Evolutionary conservation across 2,797 vertebrate genomes (phyloP), one percentile per base, ranked within the genome.

Genomic region (Pseudochirops cupreus): DNA sequence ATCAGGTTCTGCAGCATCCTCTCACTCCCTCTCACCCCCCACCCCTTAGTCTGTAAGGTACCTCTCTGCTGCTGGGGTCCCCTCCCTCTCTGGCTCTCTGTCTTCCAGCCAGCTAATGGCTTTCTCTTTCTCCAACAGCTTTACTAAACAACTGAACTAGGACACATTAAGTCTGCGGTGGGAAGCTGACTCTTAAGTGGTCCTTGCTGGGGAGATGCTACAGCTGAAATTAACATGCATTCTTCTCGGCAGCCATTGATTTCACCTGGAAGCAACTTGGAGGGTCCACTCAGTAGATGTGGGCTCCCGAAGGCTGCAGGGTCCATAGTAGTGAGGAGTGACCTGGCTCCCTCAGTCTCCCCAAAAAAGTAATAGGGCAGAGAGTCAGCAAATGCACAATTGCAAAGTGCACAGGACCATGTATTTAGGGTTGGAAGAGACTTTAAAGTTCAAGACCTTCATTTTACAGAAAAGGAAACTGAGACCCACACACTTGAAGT

Each of bases 161-260:
- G 97, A 92, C 39, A 26, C 97, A 97, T 98, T 97, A 98, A 98
- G 97, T 97, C 97, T 97, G 97, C 0, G 93, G 97, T 97, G 97
- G 93, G 95, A 97, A 97, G 96, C 97, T 98, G 97, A 95, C 97
- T 97, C 97, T 95, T 97, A 95, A 97, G 96, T 97, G 92, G 59
- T 95, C 97, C 96, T 97, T 6, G 33, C 96, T 96, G 74, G 91
- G 0, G 95, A 98, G 97, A 98, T 95, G 95, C 50, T 91, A 95
- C 96, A 5, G 5, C 95, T 97, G 96, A 98, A 98, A 98, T 98
- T 97, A 97, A 98, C 97, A 98, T 95, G 97, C 97, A 96, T 97
- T 97, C 97, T 97, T 98, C 97, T 98, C 97, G 95, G 97, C 95
- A 97, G 97, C 97, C 98, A 97, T 97, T 97, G 98, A 98, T 98